Percentiles rank a stretch among this genome's conserved stretches.
These are phyloP conservation scores for Polyommatus icarus DNA, from an alignment of 2,888 invertebrate species.

Conservation along the genomic window DNA sequence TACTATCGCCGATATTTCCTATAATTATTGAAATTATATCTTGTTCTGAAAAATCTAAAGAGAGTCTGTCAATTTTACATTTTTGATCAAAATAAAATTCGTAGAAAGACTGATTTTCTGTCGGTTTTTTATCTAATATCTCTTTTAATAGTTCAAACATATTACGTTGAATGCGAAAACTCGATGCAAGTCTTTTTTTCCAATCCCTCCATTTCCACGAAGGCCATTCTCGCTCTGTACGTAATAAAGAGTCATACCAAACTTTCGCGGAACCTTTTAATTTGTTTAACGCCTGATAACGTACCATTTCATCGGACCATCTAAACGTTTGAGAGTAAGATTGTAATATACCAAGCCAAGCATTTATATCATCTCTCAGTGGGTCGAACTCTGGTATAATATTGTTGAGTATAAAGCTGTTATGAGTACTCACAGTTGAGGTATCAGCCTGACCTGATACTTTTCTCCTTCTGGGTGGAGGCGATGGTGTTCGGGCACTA, in stretches of 20 bases:
- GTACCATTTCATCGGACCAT: constrained; percentile 37
- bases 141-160: constrained; percentile 21
- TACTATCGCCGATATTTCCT: constrained; percentile 39
- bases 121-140: constrained; percentile 37
- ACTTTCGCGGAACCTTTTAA: constrained; percentile 38
- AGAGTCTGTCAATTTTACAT: constrained; percentile 38
- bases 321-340: constrained; percentile 39
- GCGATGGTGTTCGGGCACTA: not conserved
- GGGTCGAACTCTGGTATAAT: constrained; percentile 44
- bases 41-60: constrained; percentile 37
- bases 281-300: constrained; percentile 38
- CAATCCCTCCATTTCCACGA: constrained; percentile 35
- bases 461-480: not conserved
- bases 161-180: constrained; percentile 17
- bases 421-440: constrained; percentile 30
- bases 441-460: not conserved
- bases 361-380: constrained; percentile 38
- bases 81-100: constrained; percentile 44
- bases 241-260: constrained; percentile 41
- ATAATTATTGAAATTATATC: constrained; percentile 42
- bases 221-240: constrained; percentile 34
- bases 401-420: constrained; percentile 21
- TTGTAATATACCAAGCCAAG: constrained; percentile 42
- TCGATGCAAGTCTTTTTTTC: not conserved
- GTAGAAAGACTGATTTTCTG: constrained; percentile 41